phyloP scores from a whole-genome alignment of 2,888 invertebrate species.

The Physocephala rufipes region DNA sequence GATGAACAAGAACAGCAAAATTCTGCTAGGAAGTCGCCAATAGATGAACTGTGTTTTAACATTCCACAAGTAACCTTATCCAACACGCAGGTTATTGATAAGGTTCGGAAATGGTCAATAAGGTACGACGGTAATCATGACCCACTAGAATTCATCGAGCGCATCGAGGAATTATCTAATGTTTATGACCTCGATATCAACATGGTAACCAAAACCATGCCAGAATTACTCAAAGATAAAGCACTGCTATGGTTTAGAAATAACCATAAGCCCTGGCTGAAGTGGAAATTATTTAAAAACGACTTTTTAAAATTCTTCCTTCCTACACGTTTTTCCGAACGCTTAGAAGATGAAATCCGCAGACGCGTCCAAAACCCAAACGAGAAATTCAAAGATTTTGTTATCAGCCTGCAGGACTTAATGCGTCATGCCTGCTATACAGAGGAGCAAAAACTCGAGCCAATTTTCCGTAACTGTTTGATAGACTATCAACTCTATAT shows the following conservation, averaged over 20 bases:
- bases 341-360: constrained; percentile 1
- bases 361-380: neutral
- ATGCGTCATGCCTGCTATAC: constrained; percentile 1
- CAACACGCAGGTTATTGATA: neutral
- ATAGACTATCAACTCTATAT: constrained; percentile 30
- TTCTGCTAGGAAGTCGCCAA: too few relatives aligned
- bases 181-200: constrained; percentile 1
- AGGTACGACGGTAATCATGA: neutral
- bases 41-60: too few relatives aligned
- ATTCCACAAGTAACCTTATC: neutral
- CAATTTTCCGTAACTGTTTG: constrained; percentile 13
- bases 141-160: constrained; percentile 13
- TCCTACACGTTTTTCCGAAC: constrained; percentile 2
- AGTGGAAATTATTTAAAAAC: neutral
- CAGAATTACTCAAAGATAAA: constrained; percentile 15
- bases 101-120: neutral
- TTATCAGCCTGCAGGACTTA: neutral
- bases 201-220: neutral
- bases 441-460: constrained; percentile 25
- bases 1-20: too few relatives aligned
- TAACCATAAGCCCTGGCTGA: neutral
- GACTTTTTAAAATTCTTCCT: constrained; percentile 6
- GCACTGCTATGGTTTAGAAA: constrained; percentile 13
- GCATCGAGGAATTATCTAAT: constrained; percentile 12
- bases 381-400: constrained; percentile 3